Evolutionary conservation across 2,113 vertebrate species (phyloP), one percentile per base, ranked within the genome.

Genomic region (Fukomys damarensis): DNA sequence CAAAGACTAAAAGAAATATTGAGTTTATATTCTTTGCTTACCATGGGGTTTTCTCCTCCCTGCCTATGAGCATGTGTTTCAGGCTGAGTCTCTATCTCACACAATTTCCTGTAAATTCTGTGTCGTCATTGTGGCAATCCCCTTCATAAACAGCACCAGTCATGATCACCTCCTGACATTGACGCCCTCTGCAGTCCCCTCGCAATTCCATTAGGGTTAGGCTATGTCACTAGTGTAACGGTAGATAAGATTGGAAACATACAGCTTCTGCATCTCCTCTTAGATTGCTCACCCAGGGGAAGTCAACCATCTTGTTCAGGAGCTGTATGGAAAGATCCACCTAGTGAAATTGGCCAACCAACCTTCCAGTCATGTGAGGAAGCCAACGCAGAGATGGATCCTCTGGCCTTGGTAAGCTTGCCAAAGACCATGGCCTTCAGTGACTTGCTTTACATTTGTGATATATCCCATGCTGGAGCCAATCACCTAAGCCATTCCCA

Each of bases 271-370:
- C 24, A 13, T 52, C 19, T 8, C 38, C 1, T 28, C 19, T 54
- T 38, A 32, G 28, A 43, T 65, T 35, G 12, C 8, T 84, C 30
- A 49, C 2, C 17, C 22, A 46, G 10, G 17, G 38, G 5, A 28
- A 81, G n/a, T 12, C n/a, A 74, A 24, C 9, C 49, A 24, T 7
- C 19, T 16, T 11, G 11, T 17, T 54, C 58, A 81, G 7, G 58
- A 68, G 0, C 8, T 4, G 13, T 14, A 5, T 0, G 13, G 52
- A 49, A 46, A 59, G 24, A 16, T 28, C 2, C 14, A 35, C 8
- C 2, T 58, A 22, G 32, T 28, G 24, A 54, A 59, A 89, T 4
- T 63, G 32, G 10, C 19, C 19, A 35, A 56, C 3, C 41, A 65
- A 7, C 6, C 19, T 28, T 5, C 0, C 1, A 30, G 6, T 30